Percentiles rank a stretch among this genome's conserved stretches.
phyloP scores from a whole-genome alignment of 2,797 vertebrate species.

The Aphelocoma californica region DNA sequence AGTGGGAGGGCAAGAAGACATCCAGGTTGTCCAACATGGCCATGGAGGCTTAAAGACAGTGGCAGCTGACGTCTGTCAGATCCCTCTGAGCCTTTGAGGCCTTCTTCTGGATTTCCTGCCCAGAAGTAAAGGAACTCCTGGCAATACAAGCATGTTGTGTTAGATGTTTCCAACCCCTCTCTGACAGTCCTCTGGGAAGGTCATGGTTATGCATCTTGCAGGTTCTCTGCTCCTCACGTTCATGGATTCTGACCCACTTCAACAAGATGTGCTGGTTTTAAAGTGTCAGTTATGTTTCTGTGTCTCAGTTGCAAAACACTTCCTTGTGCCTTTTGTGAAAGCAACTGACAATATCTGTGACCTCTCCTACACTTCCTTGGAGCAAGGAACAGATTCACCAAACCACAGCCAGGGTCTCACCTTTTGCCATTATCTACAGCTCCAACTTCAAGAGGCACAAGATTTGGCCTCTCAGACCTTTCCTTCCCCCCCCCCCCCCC shows the following conservation, averaged over 20 bases:
- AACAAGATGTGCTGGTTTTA: background rate
- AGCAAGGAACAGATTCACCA: background rate
- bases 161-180: background rate
- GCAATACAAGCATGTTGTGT: too few relatives aligned
- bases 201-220: background rate
- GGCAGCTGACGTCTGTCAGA: background rate
- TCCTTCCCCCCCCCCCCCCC: too few relatives aligned
- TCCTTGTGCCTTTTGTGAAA: background rate
- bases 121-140: background rate
- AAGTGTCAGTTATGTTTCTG: background rate
- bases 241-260: background rate
- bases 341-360: background rate
- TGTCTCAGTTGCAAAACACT: background rate
- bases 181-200: background rate
- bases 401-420: background rate
- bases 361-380: background rate
- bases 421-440: background rate
- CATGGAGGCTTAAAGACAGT: background rate
- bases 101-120: background rate
- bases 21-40: background rate
- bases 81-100: background rate
- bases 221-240: background rate
- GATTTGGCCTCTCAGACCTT: background rate
- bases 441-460: background rate
- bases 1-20: background rate